Percentiles rank a stretch among this genome's conserved stretches.
Evolutionary conservation across 2,888 invertebrate species (phyloP).

Genomic region (Thyatira batis): DNA sequence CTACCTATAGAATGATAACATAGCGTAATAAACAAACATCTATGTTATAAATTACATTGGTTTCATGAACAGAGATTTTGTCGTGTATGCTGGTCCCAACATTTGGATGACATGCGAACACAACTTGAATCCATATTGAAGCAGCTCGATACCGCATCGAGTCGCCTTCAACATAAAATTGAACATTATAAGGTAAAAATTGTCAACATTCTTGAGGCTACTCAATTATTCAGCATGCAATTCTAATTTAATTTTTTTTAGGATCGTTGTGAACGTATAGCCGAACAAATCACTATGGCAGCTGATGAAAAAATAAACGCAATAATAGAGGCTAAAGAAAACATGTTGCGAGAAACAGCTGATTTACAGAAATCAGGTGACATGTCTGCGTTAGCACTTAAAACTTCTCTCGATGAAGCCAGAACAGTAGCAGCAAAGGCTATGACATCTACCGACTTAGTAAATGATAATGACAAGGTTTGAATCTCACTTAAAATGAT

Average conservation of each 20-base stretch:
- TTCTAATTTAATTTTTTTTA: conserved; percentile 24
- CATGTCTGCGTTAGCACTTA: conserved; percentile 70
- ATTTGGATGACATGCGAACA: conserved; percentile 81
- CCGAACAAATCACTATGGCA: conserved; percentile 75
- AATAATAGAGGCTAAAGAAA: conserved; percentile 68
- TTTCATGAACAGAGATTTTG: conserved; percentile 79
- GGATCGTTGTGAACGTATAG: conserved; percentile 79
- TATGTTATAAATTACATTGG: neutral
- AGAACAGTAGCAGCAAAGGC: conserved; percentile 62
- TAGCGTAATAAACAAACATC: too few relatives aligned
- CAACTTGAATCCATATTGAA: conserved; percentile 80
- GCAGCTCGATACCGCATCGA: conserved; percentile 79
- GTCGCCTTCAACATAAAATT: conserved; percentile 78
- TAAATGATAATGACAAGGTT: conserved; percentile 73
- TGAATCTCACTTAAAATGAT: conserved; percentile 4
- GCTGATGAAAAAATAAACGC: conserved; percentile 78
- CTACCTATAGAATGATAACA: too few relatives aligned
- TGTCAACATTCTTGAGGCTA: conserved; percentile 1
- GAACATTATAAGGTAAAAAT: conserved; percentile 78
- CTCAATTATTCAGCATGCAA: too few relatives aligned
- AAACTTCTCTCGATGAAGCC: conserved; percentile 69
- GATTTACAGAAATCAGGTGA: conserved; percentile 70
- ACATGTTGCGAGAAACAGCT: conserved; percentile 64
- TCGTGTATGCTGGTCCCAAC: conserved; percentile 82
- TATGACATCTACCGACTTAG: conserved; percentile 52